Evolutionary conservation across 2,113 vertebrate genomes (phyloP).

Genomic region (Catharus fuscescens): DNA sequence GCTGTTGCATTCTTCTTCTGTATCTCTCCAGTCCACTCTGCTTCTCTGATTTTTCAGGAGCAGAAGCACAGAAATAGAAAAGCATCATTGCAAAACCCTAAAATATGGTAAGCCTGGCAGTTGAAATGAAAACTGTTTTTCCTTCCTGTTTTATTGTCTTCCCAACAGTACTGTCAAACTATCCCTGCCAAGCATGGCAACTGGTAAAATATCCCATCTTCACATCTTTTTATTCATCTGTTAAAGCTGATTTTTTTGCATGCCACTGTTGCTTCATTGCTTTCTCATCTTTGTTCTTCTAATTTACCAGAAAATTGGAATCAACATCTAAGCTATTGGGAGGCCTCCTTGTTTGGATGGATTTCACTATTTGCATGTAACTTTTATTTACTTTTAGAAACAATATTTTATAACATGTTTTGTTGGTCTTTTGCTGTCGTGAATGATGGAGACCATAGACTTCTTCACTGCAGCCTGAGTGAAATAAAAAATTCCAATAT

Average conservation of each 20-base stretch:
- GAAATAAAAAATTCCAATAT: not conserved
- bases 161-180: not conserved
- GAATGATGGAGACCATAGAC: not conserved
- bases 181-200: not conserved
- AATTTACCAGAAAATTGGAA: constrained; percentile 16
- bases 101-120: constrained; percentile 9
- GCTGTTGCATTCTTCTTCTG: not conserved
- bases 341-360: not conserved
- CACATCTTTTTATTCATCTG: constrained; percentile 22
- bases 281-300: not conserved
- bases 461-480: not conserved
- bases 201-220: not conserved
- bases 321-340: not conserved
- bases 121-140: constrained; percentile 20
- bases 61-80: not conserved
- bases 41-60: not conserved
- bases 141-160: constrained; percentile 26
- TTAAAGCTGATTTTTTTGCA: not conserved
- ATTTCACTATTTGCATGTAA: not conserved
- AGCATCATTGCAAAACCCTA: not conserved
- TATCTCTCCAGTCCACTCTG: not conserved
- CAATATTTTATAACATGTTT: not conserved
- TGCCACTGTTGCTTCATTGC: not conserved
- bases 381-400: not conserved
- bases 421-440: not conserved